A percentile compares a stretch with the other conserved stretches of the same genome.
Evolutionary conservation across 2,113 vertebrate genomes (phyloP).

Genomic region (Alexandromys fortis): DNA sequence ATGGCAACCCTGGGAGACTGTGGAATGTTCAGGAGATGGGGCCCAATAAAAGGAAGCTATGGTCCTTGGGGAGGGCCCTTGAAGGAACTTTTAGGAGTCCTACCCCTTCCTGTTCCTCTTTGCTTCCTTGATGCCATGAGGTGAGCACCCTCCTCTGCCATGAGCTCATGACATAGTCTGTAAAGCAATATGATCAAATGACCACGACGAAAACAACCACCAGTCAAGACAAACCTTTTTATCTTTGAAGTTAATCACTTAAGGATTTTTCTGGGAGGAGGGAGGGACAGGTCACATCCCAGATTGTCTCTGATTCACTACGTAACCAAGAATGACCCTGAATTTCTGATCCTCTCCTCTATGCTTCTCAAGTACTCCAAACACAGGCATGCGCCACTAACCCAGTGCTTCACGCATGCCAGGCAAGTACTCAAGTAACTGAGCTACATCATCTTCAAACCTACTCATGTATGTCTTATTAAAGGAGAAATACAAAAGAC

Average conservation of each 20-base stretch:
- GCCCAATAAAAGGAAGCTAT: neutral
- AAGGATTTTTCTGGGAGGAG: neutral
- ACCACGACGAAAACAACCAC: no score
- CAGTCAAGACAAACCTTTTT: neutral
- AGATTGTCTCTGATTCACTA: neutral
- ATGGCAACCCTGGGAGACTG: neutral
- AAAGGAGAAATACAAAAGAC: neutral
- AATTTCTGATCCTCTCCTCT: neutral
- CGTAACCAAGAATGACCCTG: no score
- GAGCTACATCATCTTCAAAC: neutral
- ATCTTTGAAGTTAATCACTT: neutral
- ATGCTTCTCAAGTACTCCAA: neutral
- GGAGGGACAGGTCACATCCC: neutral
- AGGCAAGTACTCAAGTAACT: neutral
- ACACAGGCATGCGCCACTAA: neutral
- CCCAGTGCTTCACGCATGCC: neutral
- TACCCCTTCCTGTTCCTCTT: neutral
- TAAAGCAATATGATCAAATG: neutral
- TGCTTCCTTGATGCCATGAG: neutral
- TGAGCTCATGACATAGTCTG: neutral
- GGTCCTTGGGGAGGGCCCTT: no score
- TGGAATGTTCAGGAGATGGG: neutral
- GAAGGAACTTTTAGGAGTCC: neutral
- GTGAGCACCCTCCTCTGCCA: neutral
- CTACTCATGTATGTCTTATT: neutral